Conservation (phyloP, 1,140 invertebrate species). For the Hydropsyche tenuis region DNA sequence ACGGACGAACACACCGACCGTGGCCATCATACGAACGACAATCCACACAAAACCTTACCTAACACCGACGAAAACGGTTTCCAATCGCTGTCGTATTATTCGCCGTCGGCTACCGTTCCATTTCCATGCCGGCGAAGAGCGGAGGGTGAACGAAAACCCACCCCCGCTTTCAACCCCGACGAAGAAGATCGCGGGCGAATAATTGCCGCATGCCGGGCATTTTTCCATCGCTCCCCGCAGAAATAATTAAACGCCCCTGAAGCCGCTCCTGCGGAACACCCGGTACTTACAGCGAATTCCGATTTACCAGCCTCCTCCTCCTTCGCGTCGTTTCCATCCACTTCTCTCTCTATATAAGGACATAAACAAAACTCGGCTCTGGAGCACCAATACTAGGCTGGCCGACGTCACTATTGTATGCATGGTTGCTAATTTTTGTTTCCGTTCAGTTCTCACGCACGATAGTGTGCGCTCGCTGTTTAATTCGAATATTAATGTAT, state of each 20-base stretch:
- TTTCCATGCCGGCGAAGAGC: neutral
- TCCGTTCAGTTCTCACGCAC: too few relatives aligned
- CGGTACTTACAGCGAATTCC: slow-evolving; percentile 34
- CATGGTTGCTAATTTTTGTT: too few relatives aligned
- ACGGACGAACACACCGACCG: too few relatives aligned
- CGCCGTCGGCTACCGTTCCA: slow-evolving; percentile 26
- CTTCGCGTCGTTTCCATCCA: neutral
- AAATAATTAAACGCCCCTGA: slow-evolving; percentile 49
- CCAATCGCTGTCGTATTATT: slow-evolving; percentile 24
- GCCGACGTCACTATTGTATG: too few relatives aligned
- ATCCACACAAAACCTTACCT: too few relatives aligned
- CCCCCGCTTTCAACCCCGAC: neutral
- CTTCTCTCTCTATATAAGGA: neutral
- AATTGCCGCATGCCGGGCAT: slow-evolving; percentile 50
- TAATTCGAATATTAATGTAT: too few relatives aligned
- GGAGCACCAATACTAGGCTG: neutral
- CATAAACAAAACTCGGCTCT: slow-evolving; percentile 14
- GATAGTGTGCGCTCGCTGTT: too few relatives aligned
- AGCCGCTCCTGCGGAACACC: slow-evolving; percentile 38
- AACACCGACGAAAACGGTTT: slow-evolving; percentile 24
- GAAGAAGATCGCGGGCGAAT: slow-evolving; percentile 46
- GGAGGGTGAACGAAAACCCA: too few relatives aligned
- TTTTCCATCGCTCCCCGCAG: slow-evolving; percentile 47
- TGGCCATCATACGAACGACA: too few relatives aligned
- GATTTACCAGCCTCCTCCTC: slow-evolving; percentile 18